Conservation (phyloP, 2,888 invertebrate species). For the Drosophila suboccidentalis region DNA sequence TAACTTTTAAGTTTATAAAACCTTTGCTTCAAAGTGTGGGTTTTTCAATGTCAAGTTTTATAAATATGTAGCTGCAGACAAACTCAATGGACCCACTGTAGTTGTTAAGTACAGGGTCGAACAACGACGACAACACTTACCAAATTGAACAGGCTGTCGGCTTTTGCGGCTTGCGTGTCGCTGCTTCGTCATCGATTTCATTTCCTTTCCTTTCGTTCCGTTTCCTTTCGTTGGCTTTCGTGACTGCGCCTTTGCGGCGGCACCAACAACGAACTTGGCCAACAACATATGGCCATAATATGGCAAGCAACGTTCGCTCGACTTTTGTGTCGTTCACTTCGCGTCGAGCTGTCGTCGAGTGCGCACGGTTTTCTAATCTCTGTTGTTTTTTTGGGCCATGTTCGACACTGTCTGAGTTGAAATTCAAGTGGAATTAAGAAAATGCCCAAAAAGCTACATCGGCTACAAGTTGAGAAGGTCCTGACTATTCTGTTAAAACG, state of each 20-base stretch:
- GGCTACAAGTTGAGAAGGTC: conserved; percentile 47
- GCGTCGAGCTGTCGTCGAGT: conserved; percentile 44
- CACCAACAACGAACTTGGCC: conserved; percentile 34
- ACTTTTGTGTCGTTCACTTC: conserved; percentile 48
- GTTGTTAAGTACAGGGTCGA: neutral
- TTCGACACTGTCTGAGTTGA: neutral
- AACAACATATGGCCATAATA: conserved; percentile 54
- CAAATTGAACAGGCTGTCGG: conserved; percentile 65
- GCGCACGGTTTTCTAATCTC: conserved; percentile 31
- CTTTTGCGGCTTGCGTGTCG: conserved; percentile 53
- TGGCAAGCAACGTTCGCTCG: conserved; percentile 31
- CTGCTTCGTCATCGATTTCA: conserved; percentile 67
- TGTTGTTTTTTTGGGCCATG: neutral
- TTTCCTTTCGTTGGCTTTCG: conserved; percentile 42
- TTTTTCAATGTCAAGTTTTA: no score
- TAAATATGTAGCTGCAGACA: neutral
- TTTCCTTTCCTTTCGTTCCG: conserved; percentile 44
- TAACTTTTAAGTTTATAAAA: no score
- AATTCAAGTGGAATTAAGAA: conserved; percentile 7
- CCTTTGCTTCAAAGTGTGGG: no score
- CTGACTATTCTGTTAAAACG: conserved; percentile 58
- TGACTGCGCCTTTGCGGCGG: conserved; percentile 62
- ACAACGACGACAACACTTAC: conserved; percentile 68
- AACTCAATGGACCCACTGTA: neutral
- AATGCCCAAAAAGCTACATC: conserved; percentile 49